Evolutionary conservation across 2,888 invertebrate genomes (phyloP), one percentile per base, ranked within the genome.

Genomic region (Melinopterus prodromus): DNA sequence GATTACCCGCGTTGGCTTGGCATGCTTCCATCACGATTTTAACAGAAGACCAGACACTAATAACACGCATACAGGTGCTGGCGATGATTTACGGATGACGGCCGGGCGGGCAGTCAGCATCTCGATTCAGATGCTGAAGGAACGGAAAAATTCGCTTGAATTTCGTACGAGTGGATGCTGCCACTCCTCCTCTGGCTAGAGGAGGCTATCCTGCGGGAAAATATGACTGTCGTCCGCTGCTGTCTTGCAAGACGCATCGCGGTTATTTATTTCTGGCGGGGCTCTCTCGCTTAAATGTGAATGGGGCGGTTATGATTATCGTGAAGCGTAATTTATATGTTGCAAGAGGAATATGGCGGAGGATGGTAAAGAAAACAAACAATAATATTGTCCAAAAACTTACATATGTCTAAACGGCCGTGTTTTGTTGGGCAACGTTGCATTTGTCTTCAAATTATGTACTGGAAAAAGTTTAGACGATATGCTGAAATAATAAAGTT

Each of bases 1-100:
- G 85, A 86, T 86, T 85, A 85, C 83, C 84, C 83, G 82, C 83
- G 84, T 82, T 82, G 82, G 53, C 53, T 83, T 85, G 85, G 84
- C 86, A 85, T 85, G 85, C 83, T 83, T 86, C 85, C 84, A 85
- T 82, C 83, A 36, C 74, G 69, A 53, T 74, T 38, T 69, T 70
- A 70, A 71, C 75, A 76, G 35, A 78, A 36, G 74, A 74, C 74
- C 36, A 35, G 74, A 26, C 74, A 37, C 74, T 74, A 74, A 74
- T 74, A 74, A 74, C 74, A 35, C 74, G 37, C 7, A 36, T 74
- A 74, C 74, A 74, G 74, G 74, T 74, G 74, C 74, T 74, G 37
- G 36, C 16, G 26, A 74, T 74, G 74, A 74, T 74, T 74, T 74
- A 74, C 74, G n/a, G 35, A 35, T 36, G n/a, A 37, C 74, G 35